Conservation (phyloP, 2,113 vertebrate species). For the Telmatochromis brachygnathus region DNA sequence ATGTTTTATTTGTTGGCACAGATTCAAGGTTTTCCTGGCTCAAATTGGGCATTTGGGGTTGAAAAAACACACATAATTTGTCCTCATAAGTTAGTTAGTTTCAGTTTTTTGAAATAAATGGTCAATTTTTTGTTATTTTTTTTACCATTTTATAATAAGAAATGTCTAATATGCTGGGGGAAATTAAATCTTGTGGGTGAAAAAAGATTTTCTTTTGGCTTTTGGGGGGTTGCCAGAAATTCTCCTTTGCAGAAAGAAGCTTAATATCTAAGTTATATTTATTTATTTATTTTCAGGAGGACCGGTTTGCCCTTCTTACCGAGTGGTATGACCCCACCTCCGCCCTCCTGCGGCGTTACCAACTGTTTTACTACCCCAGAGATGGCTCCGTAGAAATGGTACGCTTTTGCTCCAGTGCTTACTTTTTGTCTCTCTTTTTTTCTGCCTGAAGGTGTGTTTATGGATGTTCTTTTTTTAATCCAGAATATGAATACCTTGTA, state of each 20-base stretch:
- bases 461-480: not conserved
- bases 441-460: not conserved
- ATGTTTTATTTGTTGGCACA: not conserved
- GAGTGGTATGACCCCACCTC: slow-evolving; percentile 93
- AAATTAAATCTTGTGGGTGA: not conserved
- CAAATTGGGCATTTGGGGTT: not conserved
- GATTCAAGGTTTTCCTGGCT: not conserved
- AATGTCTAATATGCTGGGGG: not conserved
- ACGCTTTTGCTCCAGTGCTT: not conserved
- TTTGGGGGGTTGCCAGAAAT: not conserved
- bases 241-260: not conserved
- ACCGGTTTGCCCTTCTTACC: slow-evolving; percentile 84
- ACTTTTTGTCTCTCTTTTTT: not conserved
- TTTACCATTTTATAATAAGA: not conserved
- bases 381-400: slow-evolving; percentile 95
- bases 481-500: not conserved
- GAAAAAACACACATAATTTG: not conserved
- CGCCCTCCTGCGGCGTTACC: slow-evolving; percentile 82
- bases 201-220: not conserved
- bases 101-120: not conserved
- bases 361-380: slow-evolving; percentile 87
- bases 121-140: not conserved
- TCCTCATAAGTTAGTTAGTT: not conserved
- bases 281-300: slow-evolving; percentile 64
- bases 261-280: not conserved